These are phyloP conservation scores for Neoitamus cyanurus DNA, from an alignment of 2,888 invertebrate species.

Conservation along the genomic window DNA sequence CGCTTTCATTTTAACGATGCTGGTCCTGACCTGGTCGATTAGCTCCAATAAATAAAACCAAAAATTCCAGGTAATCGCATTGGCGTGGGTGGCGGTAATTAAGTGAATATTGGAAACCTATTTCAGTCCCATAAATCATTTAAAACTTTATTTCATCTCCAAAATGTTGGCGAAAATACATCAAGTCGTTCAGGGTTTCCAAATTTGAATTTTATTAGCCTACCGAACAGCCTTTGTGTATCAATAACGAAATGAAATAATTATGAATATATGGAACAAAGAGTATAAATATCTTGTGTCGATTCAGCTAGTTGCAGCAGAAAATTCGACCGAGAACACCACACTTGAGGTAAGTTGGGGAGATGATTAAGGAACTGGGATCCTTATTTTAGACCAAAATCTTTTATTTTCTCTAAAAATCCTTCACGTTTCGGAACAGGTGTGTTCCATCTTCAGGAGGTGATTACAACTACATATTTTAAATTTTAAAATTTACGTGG, in stretches of 20 bases:
- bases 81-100: neutral
- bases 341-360: too few relatives aligned
- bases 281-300: too few relatives aligned
- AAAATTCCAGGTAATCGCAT: neutral
- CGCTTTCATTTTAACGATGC: neutral
- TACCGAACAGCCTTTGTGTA: neutral
- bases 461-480: too few relatives aligned
- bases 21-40: neutral
- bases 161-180: neutral
- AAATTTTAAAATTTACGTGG: too few relatives aligned
- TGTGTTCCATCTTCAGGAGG: too few relatives aligned
- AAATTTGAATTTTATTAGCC: neutral
- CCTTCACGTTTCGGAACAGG: too few relatives aligned
- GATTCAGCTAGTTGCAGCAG: too few relatives aligned
- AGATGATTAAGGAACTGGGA: too few relatives aligned
- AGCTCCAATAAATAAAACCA: neutral
- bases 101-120: neutral
- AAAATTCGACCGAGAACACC: too few relatives aligned
- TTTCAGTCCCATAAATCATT: neutral
- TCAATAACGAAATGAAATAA: neutral
- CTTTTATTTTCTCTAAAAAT: too few relatives aligned
- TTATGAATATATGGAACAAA: neutral
- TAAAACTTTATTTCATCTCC: neutral
- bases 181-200: neutral
- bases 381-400: too few relatives aligned